These are phyloP conservation scores for Brachyhypopomus occidentalis DNA, from an alignment of 2,113 vertebrate species.

Conservation along the genomic window DNA sequence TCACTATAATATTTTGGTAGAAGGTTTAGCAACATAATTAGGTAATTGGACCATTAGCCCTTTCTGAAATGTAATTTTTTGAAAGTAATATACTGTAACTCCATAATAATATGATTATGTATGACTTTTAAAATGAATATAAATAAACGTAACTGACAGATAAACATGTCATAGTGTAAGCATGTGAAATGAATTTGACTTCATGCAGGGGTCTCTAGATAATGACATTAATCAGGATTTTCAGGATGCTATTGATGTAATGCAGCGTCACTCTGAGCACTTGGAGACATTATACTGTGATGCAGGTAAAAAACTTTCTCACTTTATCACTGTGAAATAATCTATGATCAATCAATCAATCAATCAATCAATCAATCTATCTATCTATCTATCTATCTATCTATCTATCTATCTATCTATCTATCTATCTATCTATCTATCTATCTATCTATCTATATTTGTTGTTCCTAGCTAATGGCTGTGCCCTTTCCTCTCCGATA, in stretches of 20 bases:
- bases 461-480: neutral
- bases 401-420: no score
- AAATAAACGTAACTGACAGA: no score
- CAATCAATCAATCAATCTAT: neutral
- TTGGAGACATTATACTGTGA: slow-evolving; percentile 75
- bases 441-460: neutral
- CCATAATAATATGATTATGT: neutral
- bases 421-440: no score
- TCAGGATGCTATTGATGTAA: slow-evolving; percentile 91
- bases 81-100: no score
- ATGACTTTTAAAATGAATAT: neutral
- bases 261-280: slow-evolving; percentile 87
- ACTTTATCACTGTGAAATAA: neutral
- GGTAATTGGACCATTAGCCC: no score
- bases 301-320: slow-evolving; percentile 57
- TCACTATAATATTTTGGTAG: no score
- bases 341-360: neutral
- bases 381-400: neutral
- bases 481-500: slow-evolving; percentile 56
- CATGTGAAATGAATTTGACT: neutral
- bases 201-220: slow-evolving; percentile 77
- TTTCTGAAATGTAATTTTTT: no score
- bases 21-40: no score
- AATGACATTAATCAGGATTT: slow-evolving; percentile 87
- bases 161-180: no score